Conservation (phyloP, 2,113 vertebrate species). For the Charadrius vociferus region DNA sequence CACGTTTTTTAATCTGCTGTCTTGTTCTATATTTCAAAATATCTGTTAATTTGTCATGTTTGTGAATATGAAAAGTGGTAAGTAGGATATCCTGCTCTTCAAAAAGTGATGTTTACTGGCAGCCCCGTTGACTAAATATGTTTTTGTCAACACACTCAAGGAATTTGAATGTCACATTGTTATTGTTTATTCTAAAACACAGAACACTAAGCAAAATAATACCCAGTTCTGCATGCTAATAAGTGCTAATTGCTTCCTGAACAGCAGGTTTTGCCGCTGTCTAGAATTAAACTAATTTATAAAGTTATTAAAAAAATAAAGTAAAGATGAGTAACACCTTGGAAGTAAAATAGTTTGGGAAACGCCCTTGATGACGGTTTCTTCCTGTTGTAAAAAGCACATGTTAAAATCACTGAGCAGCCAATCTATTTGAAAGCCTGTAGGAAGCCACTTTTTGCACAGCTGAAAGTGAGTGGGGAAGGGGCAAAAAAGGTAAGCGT, state of each 20-base stretch:
- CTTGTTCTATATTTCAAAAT: background rate
- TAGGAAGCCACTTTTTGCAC: background rate
- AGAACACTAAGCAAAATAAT: background rate
- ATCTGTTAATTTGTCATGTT: background rate
- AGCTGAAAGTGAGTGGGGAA: background rate
- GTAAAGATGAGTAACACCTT: background rate
- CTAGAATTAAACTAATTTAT: slow-evolving; percentile 2
- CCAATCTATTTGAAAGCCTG: background rate
- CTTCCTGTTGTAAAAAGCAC: background rate
- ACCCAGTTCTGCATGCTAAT: background rate
- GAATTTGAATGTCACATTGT: background rate
- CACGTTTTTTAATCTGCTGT: background rate
- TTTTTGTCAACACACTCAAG: background rate
- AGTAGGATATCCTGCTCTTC: background rate
- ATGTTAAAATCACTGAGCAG: background rate
- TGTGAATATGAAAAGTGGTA: background rate
- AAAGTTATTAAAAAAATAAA: background rate
- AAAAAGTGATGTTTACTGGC: background rate
- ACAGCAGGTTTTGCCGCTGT: background rate
- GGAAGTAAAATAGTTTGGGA: background rate
- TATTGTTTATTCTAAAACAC: background rate
- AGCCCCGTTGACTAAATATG: background rate
- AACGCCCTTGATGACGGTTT: background rate
- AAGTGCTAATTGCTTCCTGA: slow-evolving; percentile 2
- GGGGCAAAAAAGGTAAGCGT: background rate